Percentiles rank a stretch among this genome's conserved stretches.
Evolutionary conservation across 2,113 vertebrate species (phyloP).

Genomic region (Gambusia holbrooki): DNA sequence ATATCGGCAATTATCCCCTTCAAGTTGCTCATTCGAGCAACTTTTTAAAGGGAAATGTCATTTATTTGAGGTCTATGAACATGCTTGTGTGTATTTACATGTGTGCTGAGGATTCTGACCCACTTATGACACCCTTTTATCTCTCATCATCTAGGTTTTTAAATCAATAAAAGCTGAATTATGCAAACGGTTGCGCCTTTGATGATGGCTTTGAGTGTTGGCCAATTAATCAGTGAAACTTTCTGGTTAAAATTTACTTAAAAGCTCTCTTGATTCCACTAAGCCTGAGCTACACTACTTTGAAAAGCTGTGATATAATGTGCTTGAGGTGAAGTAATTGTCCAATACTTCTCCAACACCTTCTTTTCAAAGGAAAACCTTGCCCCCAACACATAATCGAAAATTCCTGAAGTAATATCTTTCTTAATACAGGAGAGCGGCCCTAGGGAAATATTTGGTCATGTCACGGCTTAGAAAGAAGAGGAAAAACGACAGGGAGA

Average conservation of each 20-base stretch:
- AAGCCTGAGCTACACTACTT: not conserved
- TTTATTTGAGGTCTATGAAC: not conserved
- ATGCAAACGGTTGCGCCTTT: not conserved
- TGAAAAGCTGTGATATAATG: not conserved
- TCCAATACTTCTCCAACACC: constrained; percentile 1
- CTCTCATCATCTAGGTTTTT: not conserved
- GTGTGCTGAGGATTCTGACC: not conserved
- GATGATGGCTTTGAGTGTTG: not conserved
- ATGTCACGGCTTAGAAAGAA: constrained; percentile 23
- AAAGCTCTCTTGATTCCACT: not conserved
- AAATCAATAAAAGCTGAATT: not conserved
- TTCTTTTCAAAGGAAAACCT: constrained; percentile 1
- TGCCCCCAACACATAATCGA: constrained; percentile 14
- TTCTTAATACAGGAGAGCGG: constrained; percentile 21
- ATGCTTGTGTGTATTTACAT: not conserved
- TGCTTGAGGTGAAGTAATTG: constrained; percentile 18
- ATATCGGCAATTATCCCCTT: not conserved
- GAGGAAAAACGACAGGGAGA: constrained; percentile 39
- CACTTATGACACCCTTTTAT: not conserved
- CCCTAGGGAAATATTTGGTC: constrained; percentile 61
- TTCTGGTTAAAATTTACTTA: not conserved
- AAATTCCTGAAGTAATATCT: constrained; percentile 33
- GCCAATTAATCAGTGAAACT: not conserved
- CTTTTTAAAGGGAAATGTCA: not conserved
- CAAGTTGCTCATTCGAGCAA: not conserved